A percentile compares a stretch with the other conserved stretches of the same genome.
These are phyloP conservation scores for Drosophila rhopaloa DNA, from an alignment of 1,140 invertebrate genomes.

Conservation along the genomic window DNA sequence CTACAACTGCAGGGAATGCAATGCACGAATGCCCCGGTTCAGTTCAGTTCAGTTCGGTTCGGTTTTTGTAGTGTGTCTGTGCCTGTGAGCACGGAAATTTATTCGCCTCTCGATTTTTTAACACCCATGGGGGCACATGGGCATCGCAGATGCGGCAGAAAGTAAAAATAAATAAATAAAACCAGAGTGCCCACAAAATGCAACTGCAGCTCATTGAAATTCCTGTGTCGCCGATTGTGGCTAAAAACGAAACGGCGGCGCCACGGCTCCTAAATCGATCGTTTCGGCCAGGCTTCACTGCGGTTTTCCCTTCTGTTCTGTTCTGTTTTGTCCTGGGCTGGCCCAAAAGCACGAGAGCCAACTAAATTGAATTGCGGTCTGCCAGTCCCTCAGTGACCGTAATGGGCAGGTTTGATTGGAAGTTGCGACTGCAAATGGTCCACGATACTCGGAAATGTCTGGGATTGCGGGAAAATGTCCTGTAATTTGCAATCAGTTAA, in stretches of 20 bases:
- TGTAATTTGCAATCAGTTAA: constrained; percentile 31
- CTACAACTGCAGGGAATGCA: constrained; percentile 41
- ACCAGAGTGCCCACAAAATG: constrained; percentile 34
- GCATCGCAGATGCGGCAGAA: constrained; percentile 12
- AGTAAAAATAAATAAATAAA: constrained; percentile 35
- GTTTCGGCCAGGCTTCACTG: constrained; percentile 36
- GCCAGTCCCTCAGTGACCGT: constrained; percentile 7
- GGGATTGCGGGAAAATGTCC: constrained; percentile 1
- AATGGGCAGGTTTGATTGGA: constrained; percentile 42
- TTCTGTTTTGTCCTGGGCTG: background rate
- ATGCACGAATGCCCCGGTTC: constrained; percentile 3
- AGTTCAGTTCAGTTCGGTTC: too few relatives aligned
- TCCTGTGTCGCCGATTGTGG: constrained; percentile 29
- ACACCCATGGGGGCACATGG: constrained; percentile 72
- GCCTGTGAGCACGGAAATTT: constrained; percentile 61
- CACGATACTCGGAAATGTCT: constrained; percentile 11
- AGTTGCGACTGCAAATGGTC: constrained; percentile 16
- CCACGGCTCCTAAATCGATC: constrained; percentile 34
- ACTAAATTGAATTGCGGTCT: constrained; percentile 41
- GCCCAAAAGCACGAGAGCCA: constrained; percentile 20
- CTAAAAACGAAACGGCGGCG: constrained; percentile 25
- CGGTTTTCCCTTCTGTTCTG: constrained; percentile 12
- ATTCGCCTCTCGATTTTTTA: constrained; percentile 78
- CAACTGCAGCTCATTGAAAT: constrained; percentile 52
- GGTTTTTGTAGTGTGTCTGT: background rate